These are phyloP conservation scores for Falco concolor DNA, from an alignment of 2,797 vertebrate genomes.

Conservation along the genomic window DNA sequence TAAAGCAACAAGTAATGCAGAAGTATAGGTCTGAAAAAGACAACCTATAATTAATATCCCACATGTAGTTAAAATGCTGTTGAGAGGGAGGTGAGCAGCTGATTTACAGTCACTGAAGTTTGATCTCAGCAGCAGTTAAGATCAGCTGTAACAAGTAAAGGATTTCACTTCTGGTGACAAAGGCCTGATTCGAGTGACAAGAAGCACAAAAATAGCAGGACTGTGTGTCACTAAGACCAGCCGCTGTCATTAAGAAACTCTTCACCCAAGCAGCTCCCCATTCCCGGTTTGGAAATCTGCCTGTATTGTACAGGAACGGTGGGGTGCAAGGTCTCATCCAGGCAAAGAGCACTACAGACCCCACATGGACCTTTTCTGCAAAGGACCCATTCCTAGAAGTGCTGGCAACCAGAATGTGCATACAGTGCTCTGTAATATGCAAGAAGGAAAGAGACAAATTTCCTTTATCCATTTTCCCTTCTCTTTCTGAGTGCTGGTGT, in stretches of 20 bases:
- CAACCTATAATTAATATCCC: conserved; percentile 34
- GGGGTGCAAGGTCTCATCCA: not conserved
- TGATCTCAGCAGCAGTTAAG: not conserved
- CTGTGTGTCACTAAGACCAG: not conserved
- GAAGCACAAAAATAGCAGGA: not conserved
- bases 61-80: not conserved
- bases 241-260: not conserved
- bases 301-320: not conserved
- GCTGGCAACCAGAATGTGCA: not conserved
- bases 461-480: not conserved
- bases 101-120: not conserved
- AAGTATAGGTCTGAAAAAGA: not conserved
- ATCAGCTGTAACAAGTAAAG: not conserved
- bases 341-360: not conserved
- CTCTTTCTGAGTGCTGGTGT: not conserved
- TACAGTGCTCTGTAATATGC: not conserved
- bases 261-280: not conserved
- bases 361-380: not conserved
- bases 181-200: not conserved
- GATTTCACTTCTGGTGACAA: not conserved
- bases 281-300: not conserved
- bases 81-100: not conserved
- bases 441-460: not conserved
- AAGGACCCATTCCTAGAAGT: not conserved
- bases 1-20: conserved; percentile 45